These are phyloP conservation scores for Macrochelys suwanniensis DNA, from an alignment of 2,797 vertebrate genomes.

Conservation along the genomic window DNA sequence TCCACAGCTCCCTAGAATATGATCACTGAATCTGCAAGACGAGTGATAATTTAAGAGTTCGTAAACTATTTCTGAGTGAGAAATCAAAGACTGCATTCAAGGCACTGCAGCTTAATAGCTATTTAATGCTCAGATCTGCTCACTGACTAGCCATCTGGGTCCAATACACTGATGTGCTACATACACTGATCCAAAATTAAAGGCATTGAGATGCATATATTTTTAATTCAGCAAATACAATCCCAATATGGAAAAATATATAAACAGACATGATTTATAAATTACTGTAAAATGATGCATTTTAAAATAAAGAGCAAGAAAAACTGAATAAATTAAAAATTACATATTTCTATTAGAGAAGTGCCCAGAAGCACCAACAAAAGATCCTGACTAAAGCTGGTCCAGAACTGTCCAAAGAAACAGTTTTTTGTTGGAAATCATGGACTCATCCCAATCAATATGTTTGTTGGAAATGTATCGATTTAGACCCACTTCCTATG, in stretches of 20 bases:
- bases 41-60: background rate
- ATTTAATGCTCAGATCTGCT: background rate
- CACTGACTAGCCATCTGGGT: background rate
- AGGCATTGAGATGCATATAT: background rate
- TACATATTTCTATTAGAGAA: background rate
- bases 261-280: background rate
- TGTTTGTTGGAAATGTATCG: background rate
- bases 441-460: background rate
- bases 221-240: background rate
- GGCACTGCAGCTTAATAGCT: background rate
- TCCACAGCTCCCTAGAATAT: background rate
- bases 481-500: background rate
- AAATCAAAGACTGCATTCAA: background rate
- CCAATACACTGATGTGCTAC: background rate
- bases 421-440: background rate
- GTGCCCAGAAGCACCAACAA: background rate
- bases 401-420: background rate
- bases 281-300: background rate
- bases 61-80: background rate
- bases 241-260: background rate
- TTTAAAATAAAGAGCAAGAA: background rate
- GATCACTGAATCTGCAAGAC: background rate
- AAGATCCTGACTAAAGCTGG: accelerated
- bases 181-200: background rate
- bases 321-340: background rate